Evolutionary conservation across 2,888 invertebrate genomes (phyloP).

Genomic region (Zeuzera pyrina): DNA sequence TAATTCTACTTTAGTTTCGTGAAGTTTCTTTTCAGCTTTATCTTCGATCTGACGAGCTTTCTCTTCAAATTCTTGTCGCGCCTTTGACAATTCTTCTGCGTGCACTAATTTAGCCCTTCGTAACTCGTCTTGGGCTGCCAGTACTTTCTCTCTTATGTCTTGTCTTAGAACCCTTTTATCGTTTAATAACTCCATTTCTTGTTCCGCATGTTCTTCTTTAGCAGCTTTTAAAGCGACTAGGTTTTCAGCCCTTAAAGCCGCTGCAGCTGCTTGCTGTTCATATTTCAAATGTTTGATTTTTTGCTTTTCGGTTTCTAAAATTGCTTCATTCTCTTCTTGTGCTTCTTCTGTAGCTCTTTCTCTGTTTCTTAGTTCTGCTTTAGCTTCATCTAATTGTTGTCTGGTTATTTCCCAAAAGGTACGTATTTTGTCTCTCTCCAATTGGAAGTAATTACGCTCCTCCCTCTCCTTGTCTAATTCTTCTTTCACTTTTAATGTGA

Average conservation of each 20-base stretch:
- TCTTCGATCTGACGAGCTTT: slow-evolving; percentile 65
- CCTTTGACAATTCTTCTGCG: slow-evolving; percentile 81
- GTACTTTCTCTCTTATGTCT: slow-evolving; percentile 78
- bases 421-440: slow-evolving; percentile 94
- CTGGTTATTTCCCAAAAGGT: slow-evolving; percentile 97
- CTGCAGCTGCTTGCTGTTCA: slow-evolving; percentile 89
- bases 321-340: slow-evolving; percentile 88
- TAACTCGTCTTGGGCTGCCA: slow-evolving; percentile 81
- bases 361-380: slow-evolving; percentile 76
- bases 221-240: slow-evolving; percentile 86
- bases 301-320: slow-evolving; percentile 91
- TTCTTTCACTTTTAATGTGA: slow-evolving; percentile 87
- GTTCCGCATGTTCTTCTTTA: slow-evolving; percentile 84
- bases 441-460: slow-evolving; percentile 95
- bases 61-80: slow-evolving; percentile 64
- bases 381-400: slow-evolving; percentile 88
- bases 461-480: slow-evolving; percentile 95
- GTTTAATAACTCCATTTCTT: slow-evolving; percentile 83
- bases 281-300: slow-evolving; percentile 94
- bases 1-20: slow-evolving; percentile 79
- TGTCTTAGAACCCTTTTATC: slow-evolving; percentile 81
- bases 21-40: slow-evolving; percentile 82
- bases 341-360: slow-evolving; percentile 90
- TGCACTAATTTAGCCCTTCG: slow-evolving; percentile 80
- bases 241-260: slow-evolving; percentile 88